Conservation (phyloP, 1,140 invertebrate genomes). For the Acromyrmex heyeri region DNA sequence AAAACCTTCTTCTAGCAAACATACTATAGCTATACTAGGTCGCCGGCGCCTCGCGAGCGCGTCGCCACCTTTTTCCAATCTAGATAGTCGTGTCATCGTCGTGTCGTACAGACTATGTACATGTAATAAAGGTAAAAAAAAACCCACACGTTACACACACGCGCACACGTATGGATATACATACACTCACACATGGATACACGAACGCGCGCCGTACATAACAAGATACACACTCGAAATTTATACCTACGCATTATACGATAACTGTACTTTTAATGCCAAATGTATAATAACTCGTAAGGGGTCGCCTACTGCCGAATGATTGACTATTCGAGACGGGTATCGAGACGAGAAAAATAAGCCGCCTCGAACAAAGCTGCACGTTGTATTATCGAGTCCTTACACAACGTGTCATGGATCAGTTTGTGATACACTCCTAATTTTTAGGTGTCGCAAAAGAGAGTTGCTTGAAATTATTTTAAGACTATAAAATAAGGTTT, state of each 20-base stretch:
- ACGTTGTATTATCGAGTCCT: constrained; percentile 47
- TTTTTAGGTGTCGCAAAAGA: constrained; percentile 18
- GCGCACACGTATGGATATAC: constrained; percentile 23
- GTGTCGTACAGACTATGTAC: constrained; percentile 63
- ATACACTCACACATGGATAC: constrained; percentile 1
- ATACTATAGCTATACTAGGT: constrained; percentile 64
- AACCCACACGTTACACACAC: constrained; percentile 10
- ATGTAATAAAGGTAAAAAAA: constrained; percentile 64
- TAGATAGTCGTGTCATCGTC: constrained; percentile 82
- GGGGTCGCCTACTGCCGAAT: constrained; percentile 58
- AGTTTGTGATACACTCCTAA: constrained; percentile 22
- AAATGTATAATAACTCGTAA: constrained; percentile 86
- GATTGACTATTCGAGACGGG: constrained; percentile 49
- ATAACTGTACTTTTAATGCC: constrained; percentile 86
- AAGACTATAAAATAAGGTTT: neutral
- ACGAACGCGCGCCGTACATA: constrained; percentile 26
- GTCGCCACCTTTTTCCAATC: constrained; percentile 78
- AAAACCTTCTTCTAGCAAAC: constrained; percentile 62
- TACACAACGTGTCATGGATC: constrained; percentile 49
- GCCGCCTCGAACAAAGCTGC: constrained; percentile 43
- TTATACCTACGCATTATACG: constrained; percentile 86
- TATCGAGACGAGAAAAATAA: constrained; percentile 26
- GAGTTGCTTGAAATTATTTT: constrained; percentile 26
- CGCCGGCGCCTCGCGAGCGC: constrained; percentile 65
- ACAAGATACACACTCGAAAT: constrained; percentile 70